These are phyloP conservation scores for Serrognathus titanus DNA, from an alignment of 2,888 invertebrate genomes.

Conservation along the genomic window DNA sequence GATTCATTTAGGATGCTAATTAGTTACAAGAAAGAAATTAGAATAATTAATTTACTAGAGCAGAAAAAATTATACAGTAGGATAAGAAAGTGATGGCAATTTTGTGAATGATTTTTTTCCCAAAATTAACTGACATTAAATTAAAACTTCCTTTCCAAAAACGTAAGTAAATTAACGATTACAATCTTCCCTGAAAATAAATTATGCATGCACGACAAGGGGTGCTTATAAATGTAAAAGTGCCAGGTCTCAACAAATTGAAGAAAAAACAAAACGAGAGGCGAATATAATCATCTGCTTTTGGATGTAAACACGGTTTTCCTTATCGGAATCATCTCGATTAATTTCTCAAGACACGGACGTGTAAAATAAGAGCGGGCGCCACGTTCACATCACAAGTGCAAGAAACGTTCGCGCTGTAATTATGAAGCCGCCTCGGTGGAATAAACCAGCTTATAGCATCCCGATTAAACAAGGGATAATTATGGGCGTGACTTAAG, in stretches of 20 bases:
- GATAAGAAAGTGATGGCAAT: too few species aligned
- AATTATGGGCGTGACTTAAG: slow-evolving; percentile 1
- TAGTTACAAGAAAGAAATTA: too few species aligned
- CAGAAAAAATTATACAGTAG: too few species aligned
- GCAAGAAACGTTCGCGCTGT: slow-evolving; percentile 1
- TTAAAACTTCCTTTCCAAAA: too few species aligned
- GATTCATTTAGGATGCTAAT: too few species aligned
- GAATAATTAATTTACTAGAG: too few species aligned
- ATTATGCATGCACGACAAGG: too few species aligned
- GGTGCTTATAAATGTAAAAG: too few species aligned
- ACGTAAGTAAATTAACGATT: too few species aligned
- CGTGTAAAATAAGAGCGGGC: slow-evolving; percentile 9
- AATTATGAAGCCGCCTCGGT: slow-evolving; percentile 8
- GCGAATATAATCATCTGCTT: slow-evolving; percentile 9
- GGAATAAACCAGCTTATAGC: slow-evolving; percentile 7
- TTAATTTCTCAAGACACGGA: slow-evolving; percentile 6
- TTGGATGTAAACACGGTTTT: slow-evolving; percentile 9
- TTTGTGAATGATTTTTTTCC: too few species aligned
- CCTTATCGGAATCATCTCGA: slow-evolving; percentile 9
- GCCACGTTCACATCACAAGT: slow-evolving; percentile 6
- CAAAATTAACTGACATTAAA: too few species aligned
- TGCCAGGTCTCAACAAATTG: neutral
- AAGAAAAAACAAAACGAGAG: neutral
- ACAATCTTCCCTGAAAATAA: too few species aligned
- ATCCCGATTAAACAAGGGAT: slow-evolving; percentile 2